These are phyloP conservation scores for Semotilus atromaculatus DNA, from an alignment of 2,797 vertebrate genomes.

Conservation along the genomic window DNA sequence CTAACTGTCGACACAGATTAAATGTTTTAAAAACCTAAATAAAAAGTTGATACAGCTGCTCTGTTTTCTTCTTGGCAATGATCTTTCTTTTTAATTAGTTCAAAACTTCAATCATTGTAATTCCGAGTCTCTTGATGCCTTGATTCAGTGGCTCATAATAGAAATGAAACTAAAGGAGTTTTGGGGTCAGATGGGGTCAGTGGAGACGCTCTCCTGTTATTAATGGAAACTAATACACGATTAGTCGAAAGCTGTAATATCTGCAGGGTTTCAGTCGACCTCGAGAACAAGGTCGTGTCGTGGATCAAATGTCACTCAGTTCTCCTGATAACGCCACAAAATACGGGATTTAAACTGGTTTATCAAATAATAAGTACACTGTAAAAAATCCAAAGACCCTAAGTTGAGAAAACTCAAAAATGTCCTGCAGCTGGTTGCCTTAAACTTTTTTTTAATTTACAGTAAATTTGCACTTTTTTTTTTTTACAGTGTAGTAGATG, in stretches of 20 bases:
- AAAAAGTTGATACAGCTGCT: neutral
- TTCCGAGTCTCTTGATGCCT: neutral
- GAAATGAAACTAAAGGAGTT: slow-evolving; percentile 57
- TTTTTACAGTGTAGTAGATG: neutral
- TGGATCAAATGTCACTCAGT: slow-evolving; percentile 9
- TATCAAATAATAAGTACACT: too few relatives aligned
- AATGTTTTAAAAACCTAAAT: neutral
- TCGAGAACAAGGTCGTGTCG: slow-evolving; percentile 27
- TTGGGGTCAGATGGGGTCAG: slow-evolving; percentile 39
- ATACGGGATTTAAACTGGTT: too few relatives aligned
- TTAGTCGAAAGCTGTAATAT: slow-evolving; percentile 46
- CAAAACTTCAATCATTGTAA: neutral
- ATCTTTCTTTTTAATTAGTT: neutral
- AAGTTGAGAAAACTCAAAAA: too few relatives aligned
- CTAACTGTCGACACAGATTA: neutral
- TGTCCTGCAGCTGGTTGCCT: too few relatives aligned
- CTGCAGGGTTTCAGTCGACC: slow-evolving; percentile 52
- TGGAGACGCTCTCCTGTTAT: slow-evolving; percentile 21
- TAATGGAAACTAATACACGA: slow-evolving; percentile 33
- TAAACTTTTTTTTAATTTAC: too few relatives aligned
- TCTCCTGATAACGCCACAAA: neutral
- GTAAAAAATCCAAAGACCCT: too few relatives aligned
- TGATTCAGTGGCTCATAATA: neutral
- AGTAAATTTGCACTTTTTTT: too few relatives aligned
- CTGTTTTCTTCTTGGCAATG: neutral